Base-by-base conservation (phyloP, 2,113 vertebrate genomes). In the Neolamprologus sp. region DNA sequence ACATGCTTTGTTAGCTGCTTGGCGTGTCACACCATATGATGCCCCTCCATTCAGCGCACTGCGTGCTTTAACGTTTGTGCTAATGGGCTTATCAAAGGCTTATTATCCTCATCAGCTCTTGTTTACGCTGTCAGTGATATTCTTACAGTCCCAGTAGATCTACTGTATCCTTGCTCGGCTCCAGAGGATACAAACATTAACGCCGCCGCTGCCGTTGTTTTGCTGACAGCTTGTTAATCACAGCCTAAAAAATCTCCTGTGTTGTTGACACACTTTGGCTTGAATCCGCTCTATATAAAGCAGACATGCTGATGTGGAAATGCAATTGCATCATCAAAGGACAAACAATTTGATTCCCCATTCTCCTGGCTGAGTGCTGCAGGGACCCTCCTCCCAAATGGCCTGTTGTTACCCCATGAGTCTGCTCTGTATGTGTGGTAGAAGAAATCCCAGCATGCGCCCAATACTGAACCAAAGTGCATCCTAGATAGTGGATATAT, bases 111-210 rank as follows among this genome's bases (percentile, higher is more conserved):
- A 83, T 55, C 42, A 80, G 68, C 83, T 57, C 63, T 71, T 89
- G 90, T 88, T 87, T 85, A 80, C 28, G 17, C 78, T 84, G 89
- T 93, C 85, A 88, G 82, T 85, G 80, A 81, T 85, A 81, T 91
- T 89, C 55, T 80, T 85, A n/a, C 7, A 68, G 54, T 83, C 85
- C 80, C 85, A 23, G 63, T 51, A 93, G 84, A 87, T 83, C 65
- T 17, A 13, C 73, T 45, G 79, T 30, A 55, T 82, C 30, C 49
- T 81, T 75, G 21, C 68, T 82, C 80, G 4, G 53, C 82, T 86
- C 83, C 82, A 71, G 30, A 88, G 65, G 65, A 88, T 71, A 78
- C 86, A 47, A 45, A 80, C 14, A 42, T 84, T 80, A 85, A 28
- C 6, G 3, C n/a, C 4, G 81, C 17, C 13, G 60, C 37, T 49